A percentile compares a stretch with the other conserved stretches of the same genome.
Conservation (phyloP, 2,797 vertebrate genomes). For the Sciurus carolinensis region DNA sequence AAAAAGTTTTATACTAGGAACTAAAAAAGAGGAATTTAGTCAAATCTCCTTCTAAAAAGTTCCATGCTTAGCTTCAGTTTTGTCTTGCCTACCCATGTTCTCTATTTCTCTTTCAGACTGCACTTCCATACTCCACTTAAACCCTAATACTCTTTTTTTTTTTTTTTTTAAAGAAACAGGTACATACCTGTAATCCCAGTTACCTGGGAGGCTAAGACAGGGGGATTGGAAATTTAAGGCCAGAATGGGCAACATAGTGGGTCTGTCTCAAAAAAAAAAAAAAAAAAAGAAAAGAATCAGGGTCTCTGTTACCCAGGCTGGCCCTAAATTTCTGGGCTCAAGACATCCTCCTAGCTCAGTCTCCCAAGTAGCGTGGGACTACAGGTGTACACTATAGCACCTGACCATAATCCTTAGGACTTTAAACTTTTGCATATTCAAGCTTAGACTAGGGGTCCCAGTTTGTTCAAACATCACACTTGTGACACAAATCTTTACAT, state of each 20-base stretch:
- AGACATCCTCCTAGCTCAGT: neutral
- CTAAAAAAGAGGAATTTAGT: neutral
- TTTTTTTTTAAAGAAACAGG: neutral
- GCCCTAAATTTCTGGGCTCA: neutral
- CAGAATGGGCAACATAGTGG: too few species aligned
- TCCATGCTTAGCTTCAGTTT: neutral
- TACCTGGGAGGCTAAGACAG: neutral
- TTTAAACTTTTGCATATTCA: neutral
- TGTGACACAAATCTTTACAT: neutral
- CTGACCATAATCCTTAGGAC: neutral
- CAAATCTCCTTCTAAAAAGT: neutral
- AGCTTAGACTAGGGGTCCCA: neutral
- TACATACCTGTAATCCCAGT: neutral
- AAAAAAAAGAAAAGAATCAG: too few species aligned
- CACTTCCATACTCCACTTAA: neutral
- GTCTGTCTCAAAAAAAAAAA: too few species aligned
- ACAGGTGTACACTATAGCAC: neutral
- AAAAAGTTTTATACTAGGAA: neutral
- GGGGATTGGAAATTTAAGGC: too few species aligned
- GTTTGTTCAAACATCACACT: neutral
- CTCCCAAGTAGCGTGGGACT: neutral
- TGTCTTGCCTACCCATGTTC: neutral
- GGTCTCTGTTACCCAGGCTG: neutral
- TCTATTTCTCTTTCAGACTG: constrained; percentile 23
- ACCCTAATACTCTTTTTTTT: neutral